Evolutionary conservation across 2,113 vertebrate species (phyloP), one percentile per base, ranked within the genome.

Genomic region (Periophthalmodon schlosseri): DNA sequence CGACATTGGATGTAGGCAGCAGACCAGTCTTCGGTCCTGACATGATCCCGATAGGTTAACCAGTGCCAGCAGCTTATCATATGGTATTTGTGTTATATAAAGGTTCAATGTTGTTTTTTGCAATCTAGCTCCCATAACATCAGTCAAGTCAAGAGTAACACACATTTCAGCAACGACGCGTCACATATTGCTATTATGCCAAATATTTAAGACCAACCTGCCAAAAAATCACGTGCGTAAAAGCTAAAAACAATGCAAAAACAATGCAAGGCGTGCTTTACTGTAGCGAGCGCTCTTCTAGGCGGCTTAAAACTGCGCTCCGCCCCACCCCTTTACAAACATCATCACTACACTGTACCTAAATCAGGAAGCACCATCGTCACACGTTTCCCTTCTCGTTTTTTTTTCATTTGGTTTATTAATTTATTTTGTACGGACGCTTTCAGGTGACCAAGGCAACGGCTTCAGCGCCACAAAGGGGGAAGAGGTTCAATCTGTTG

Each of bases 331-430:
- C 89, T 91, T 52, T 44, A 66, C 88, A 78, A 86, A 86, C 82
- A 86, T 49, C 88, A 88, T 69, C 91, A 66, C 69, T 80, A 61
- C 79, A 64, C 81, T 78, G 70, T 81, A 82, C 84, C 86, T 83
- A 83, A 91, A 93, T 89, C 93, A 93, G 93, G 92, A 93, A 93
- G 91, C 92, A 82, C 77, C 92, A 81, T 75, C 68, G 77, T 79
- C 33, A 74, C 76, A 73, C 87, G 79, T 77, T 73, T 73, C 39
- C 73, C 47, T 71, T 24, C 57, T 7, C 57, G 57, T 60, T 11
- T 21, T 24, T 23, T 2, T 13, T 21, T 4, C 56, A 12, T 46
- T 50, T 56, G 72, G 49, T 49, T 47, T 58, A 57, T 52, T 20
- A 39, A 49, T 23, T 56, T 68, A 49, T 68, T 68, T 68, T 21